phyloP scores from a whole-genome alignment of 2,797 vertebrate species.

The Lepus townsendii region DNA sequence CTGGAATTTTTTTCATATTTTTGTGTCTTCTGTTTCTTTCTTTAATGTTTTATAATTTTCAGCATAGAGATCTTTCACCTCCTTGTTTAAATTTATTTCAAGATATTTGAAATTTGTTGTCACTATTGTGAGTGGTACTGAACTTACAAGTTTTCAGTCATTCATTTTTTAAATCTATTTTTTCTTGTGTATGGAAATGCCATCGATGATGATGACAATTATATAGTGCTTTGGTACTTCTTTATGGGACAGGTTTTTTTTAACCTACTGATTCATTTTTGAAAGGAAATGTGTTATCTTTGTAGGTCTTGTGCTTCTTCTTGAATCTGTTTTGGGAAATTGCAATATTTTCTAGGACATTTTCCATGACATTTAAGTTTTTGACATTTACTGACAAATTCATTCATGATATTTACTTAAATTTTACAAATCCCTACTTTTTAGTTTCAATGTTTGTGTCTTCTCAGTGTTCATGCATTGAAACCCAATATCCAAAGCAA shows the following conservation, averaged over 20 bases:
- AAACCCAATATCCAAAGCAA: neutral
- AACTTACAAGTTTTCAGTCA: no score
- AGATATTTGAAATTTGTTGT: no score
- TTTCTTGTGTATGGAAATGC: constrained; percentile 12
- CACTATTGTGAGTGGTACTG: no score
- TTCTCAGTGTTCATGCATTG: neutral
- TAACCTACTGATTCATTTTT: constrained; percentile 1
- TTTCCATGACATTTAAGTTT: neutral
- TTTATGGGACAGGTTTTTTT: neutral
- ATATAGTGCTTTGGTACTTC: neutral
- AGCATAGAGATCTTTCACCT: no score
- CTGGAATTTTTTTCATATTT: no score
- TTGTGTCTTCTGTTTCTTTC: no score
- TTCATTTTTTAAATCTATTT: neutral
- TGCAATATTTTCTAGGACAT: constrained; percentile 36
- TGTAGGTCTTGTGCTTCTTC: neutral
- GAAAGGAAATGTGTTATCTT: neutral
- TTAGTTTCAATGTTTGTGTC: neutral
- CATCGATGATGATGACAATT: neutral
- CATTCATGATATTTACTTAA: neutral
- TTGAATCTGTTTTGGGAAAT: constrained; percentile 16
- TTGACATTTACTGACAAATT: neutral
- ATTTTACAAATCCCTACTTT: constrained; percentile 1
- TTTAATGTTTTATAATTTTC: no score
- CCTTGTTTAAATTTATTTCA: no score